These are phyloP conservation scores for Physella acuta DNA, from an alignment of 1,140 invertebrate genomes.

Conservation along the genomic window DNA sequence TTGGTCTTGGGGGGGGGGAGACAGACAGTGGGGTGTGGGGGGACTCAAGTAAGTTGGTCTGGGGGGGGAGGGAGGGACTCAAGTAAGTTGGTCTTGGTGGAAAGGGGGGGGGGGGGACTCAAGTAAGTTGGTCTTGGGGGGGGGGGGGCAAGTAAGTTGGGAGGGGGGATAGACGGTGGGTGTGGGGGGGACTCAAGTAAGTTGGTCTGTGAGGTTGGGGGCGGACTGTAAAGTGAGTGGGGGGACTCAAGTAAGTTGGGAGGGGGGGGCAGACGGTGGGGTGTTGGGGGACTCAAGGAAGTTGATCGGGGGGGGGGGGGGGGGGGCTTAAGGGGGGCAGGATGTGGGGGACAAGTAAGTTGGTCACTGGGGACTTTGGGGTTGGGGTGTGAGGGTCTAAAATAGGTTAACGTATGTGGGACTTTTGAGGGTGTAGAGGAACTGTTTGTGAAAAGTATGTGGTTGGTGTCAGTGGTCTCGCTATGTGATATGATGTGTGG, in stretches of 20 bases:
- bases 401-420: not conserved
- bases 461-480: too few species aligned
- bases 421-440: too few species aligned
- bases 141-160: not conserved
- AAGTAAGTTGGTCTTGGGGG: not conserved
- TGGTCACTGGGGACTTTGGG: not conserved
- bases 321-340: not conserved
- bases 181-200: not conserved
- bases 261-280: not conserved
- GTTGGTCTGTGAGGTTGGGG: conserved; percentile 22
- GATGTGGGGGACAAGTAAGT: not conserved
- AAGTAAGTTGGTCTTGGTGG: conserved; percentile 39
- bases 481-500: too few species aligned
- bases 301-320: not conserved
- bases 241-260: not conserved
- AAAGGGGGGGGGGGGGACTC: not conserved
- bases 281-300: not conserved
- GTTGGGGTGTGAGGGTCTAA: not conserved
- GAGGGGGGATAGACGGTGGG: not conserved
- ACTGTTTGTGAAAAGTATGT: too few species aligned
- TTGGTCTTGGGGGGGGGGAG: not conserved
- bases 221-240: conserved; percentile 40
- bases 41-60: not conserved
- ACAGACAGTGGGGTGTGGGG: not conserved
- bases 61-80: conserved; percentile 42